Conservation (phyloP, 2,888 invertebrate species). For the Dynastes grantii region DNA sequence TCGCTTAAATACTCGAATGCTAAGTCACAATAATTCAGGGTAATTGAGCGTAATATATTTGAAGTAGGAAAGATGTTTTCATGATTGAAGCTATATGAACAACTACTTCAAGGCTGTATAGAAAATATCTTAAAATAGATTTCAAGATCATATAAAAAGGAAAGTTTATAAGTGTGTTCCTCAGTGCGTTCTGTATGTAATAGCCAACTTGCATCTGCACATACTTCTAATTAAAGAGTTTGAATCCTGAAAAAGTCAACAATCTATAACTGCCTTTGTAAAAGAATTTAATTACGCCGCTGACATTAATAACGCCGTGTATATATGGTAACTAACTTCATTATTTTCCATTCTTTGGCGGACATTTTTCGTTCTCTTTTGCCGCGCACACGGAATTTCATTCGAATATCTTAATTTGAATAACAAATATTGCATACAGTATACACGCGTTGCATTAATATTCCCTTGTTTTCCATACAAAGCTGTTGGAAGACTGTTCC, state of each 20-base stretch:
- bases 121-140: too few species aligned
- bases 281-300: not conserved
- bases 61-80: too few species aligned
- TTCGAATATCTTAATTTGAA: slow-evolving; percentile 17
- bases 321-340: slow-evolving; percentile 9
- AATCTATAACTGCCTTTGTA: not conserved
- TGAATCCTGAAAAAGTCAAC: not conserved
- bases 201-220: not conserved
- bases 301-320: not conserved
- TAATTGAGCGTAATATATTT: too few species aligned
- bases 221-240: not conserved
- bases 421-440: slow-evolving; percentile 17
- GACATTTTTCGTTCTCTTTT: slow-evolving; percentile 17
- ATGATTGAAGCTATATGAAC: too few species aligned
- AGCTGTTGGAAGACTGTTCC: slow-evolving; percentile 6
- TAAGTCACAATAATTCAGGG: too few species aligned
- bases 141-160: too few species aligned
- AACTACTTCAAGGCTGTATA: too few species aligned
- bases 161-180: too few species aligned
- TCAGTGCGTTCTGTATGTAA: too few species aligned
- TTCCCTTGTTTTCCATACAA: slow-evolving; percentile 9
- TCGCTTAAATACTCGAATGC: too few species aligned
- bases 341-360: slow-evolving; percentile 11
- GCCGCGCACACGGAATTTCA: not conserved
- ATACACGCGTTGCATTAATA: slow-evolving; percentile 14